Evolutionary conservation across 1,140 invertebrate genomes (phyloP), one percentile per base, ranked within the genome.

Genomic region (Oryctes rhinoceros): DNA sequence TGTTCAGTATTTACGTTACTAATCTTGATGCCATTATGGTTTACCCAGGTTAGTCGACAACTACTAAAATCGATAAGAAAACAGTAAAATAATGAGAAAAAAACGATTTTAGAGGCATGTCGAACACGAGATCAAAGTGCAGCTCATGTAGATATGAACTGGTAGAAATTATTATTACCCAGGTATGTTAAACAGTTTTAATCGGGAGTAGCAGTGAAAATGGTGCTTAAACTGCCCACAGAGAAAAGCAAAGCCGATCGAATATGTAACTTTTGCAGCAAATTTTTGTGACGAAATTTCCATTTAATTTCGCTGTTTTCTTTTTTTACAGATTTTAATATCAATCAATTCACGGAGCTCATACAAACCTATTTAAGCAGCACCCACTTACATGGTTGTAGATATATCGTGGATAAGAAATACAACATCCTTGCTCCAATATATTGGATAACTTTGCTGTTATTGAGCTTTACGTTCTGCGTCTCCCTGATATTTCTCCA

Each of bases 401-500:
- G 65, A 35, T 71, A 71, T 71, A 71, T 71, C 65, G 65, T 9
- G 13, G 65, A 71, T 71, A 71, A 71, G 35, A 30, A 11, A 71
- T 71, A 71, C 65, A 71, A 71, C 13, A 71, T 71, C 24, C 35
- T 71, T 15, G 65, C 65, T 35, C 65, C 65, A 24, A 24, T 71
- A 35, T 37, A 35, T 30, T 71, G 65, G 65, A 71, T 71, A 71
- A 71, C 65, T 71, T 37, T 71, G 11, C 9, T 71, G 4, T 7
- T 9, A 24, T 35, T 71, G 13, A 71, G 65, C 35, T 71, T 76
- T 11, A 76, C 48, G 5, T 76, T 76, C 35, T 76, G 75, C 75
- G 75, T 76, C 7, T 48, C 44, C 7, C 24, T 76, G 13, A 76
- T 76, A 11, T 76, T 47, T 24, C 18, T 76, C 4, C 75, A 76